phyloP scores from a whole-genome alignment of 2,797 vertebrate genomes.

The Eupleurogrammus muticus region DNA sequence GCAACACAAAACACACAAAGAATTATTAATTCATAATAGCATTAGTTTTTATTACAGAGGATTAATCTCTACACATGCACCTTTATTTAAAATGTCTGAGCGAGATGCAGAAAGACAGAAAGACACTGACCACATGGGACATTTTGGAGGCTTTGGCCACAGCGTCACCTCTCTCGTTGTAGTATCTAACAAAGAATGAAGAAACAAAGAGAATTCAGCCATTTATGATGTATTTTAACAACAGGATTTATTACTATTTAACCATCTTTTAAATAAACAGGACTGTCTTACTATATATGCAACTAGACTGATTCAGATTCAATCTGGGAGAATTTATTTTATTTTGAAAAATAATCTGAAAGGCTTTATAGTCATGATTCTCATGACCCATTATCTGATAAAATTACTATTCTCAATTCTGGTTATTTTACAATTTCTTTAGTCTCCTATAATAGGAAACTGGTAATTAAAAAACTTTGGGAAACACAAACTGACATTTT shows the following conservation, averaged over 20 bases:
- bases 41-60: background rate
- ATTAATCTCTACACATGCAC: background rate
- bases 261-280: background rate
- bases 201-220: background rate
- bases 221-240: no score
- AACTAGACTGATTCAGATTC: background rate
- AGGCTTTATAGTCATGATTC: no score
- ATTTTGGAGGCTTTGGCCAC: conserved; percentile 92
- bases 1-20: conserved; percentile 7
- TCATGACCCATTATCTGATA: no score
- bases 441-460: no score
- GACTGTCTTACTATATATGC: no score
- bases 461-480: no score
- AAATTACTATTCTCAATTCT: no score
- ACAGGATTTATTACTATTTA: background rate
- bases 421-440: no score
- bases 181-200: conserved; percentile 83
- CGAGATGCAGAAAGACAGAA: conserved; percentile 19
- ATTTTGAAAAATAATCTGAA: no score
- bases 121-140: conserved; percentile 89
- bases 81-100: background rate
- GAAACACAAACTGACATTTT: no score
- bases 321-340: background rate
- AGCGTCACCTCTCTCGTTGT: conserved; percentile 91
- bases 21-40: no score